Evolutionary conservation across 2,888 invertebrate genomes (phyloP), one percentile per base, ranked within the genome.

Genomic region (Imbricaverruca yamaguchii): DNA sequence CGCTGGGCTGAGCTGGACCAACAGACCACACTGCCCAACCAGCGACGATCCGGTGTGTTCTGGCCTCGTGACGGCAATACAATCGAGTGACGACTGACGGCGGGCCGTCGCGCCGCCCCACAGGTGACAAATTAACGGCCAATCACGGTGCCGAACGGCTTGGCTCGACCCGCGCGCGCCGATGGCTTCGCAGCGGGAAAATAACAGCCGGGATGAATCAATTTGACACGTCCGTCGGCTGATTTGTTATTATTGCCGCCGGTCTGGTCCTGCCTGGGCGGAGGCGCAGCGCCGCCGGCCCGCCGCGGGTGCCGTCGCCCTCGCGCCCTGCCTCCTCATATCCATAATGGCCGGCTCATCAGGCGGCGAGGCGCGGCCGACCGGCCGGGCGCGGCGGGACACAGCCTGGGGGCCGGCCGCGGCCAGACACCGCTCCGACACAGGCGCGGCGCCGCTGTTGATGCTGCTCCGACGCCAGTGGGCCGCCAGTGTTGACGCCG

Each of bases 241-340:
- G 74, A 74, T 39, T 74, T 74, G 74, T 67, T n/a, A 67, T 74
- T 74, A 74, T 74, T 74, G 67, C 25, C n/a, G 25, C 67, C 67
- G 67, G 65, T 25, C 13, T 25, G 25, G 25, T 25, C n/a, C 25
- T 11, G 67, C 23, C 23, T 6, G 65, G 65, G n/a, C 1, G 4
- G 67, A 25, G 25, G 25, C 13, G 25, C 25, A 13, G 25, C 10
- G 67, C 61, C 61, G 61, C 18, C 61, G 61, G 18, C 18, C 3
- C 61, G 15, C 61, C 18, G 23, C 25, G 25, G 12, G 12, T 25
- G 67, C n/a, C 67, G 25, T 25, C 67, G 67, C 25, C 25, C 25
- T 25, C 2, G 8, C 61, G 61, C 18, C 61, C 18, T 21, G 18
- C 8, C 61, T 18, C 21, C 61, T 25, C 67, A 67, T 67, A 67